These are phyloP conservation scores for Drosophila sordidula DNA, from an alignment of 2,888 invertebrate species.

Conservation along the genomic window DNA sequence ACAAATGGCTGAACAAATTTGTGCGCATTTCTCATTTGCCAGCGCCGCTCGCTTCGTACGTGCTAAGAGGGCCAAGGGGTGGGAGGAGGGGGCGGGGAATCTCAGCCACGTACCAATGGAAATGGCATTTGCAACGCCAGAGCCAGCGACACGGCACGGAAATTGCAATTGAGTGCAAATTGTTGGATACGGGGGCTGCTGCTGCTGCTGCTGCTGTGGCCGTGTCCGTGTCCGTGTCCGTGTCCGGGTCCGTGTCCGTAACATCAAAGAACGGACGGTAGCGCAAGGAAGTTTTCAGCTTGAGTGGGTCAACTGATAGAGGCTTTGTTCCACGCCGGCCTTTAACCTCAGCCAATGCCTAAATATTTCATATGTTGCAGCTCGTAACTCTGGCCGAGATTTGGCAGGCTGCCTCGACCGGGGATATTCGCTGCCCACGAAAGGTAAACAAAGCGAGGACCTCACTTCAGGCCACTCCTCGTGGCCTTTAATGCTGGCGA, in stretches of 20 bases:
- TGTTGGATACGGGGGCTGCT: conserved; percentile 35
- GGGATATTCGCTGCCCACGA: conserved; percentile 15
- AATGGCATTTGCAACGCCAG: conserved; percentile 54
- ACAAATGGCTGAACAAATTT: conserved; percentile 75
- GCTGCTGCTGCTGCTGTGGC: background rate
- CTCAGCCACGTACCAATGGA: conserved; percentile 70
- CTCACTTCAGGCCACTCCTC: conserved; percentile 27
- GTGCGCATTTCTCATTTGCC: conserved; percentile 63
- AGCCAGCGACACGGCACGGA: conserved; percentile 57
- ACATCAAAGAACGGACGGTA: conserved; percentile 1
- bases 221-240: background rate
- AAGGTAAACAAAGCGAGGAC: conserved; percentile 45
- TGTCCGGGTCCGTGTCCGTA: background rate
- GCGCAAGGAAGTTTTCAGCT: conserved; percentile 15
- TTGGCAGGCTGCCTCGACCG: conserved; percentile 25
- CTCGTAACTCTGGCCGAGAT: conserved; percentile 51
- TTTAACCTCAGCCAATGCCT: conserved; percentile 30
- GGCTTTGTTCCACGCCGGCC: conserved; percentile 13
- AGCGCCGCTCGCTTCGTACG: conserved; percentile 36
- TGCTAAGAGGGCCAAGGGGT: conserved; percentile 16
- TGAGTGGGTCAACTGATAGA: conserved; percentile 32
- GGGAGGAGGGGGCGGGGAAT: background rate
- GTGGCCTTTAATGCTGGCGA: conserved; percentile 37
- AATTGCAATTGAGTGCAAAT: conserved; percentile 77
- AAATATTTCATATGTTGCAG: conserved; percentile 65